Base-by-base conservation (phyloP, 2,797 vertebrate genomes). In the Tinamus major region DNA sequence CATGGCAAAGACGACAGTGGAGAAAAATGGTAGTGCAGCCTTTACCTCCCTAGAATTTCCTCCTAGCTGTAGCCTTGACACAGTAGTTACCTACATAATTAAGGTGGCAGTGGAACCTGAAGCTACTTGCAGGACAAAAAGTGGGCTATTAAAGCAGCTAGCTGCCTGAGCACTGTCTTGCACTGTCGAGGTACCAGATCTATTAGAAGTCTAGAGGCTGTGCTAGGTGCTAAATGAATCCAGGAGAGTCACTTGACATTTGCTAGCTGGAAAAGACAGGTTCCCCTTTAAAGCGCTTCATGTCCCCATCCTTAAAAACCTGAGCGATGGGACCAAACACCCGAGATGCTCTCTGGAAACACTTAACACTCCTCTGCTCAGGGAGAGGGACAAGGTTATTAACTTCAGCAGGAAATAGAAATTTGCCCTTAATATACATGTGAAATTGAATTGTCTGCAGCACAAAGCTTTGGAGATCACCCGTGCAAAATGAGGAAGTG, bases 381-480 rank as follows among this genome's bases (percentile, higher is more conserved):
- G 85, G 88, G 79, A 95, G 59, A 88, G 91, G 90, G 90, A 95
- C 88, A 95, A 96, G 68, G 94, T 96, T 97, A 95, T 97, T 97
- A 96, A 95, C 94, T 97, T 93, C 31, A 85, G 92, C 82, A 93
- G 91, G 89, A 96, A 97, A 96, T 96, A 89, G 96, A 96, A 97
- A 96, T 96, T 94, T 97, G 92, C 70, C 88, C 67, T 85, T 97
- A 97, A 96, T 95, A 94, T 94, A 96, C 89, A 95, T 69, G 85
- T 92, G 91, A 95, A 97, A 97, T 97, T 96, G 96, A 97, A 97
- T 93, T 96, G 94, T 97, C 94, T 96, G 63, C 84, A 95, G 88
- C 94, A 94, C 8, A 29, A 95, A 96, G 89, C 95, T 97, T 97
- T 96, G 79, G 94, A 94, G 93, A 97, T 96, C 94, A 96, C 90